These are phyloP conservation scores for Dyspetes luteomarginatus DNA, from an alignment of 2,888 invertebrate species.

Conservation along the genomic window DNA sequence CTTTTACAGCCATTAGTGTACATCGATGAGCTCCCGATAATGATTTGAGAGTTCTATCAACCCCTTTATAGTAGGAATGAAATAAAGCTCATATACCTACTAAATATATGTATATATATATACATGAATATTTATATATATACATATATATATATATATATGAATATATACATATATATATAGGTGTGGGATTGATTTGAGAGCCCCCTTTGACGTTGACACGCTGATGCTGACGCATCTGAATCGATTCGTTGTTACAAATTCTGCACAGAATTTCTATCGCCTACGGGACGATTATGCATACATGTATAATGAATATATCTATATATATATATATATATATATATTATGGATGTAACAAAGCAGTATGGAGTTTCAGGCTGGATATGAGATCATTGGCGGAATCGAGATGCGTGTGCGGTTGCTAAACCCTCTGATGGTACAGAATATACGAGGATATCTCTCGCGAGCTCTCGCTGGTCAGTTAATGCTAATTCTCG, in stretches of 20 bases:
- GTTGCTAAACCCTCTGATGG: too few species aligned
- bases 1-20: too few species aligned
- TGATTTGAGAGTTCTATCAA: too few species aligned
- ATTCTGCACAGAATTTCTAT: background rate
- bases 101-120: too few species aligned
- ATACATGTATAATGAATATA: too few species aligned
- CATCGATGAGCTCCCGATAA: too few species aligned
- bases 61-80: too few species aligned
- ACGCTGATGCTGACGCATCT: background rate
- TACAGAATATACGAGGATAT: conserved; percentile 14
- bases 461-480: conserved; percentile 13
- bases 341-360: background rate
- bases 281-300: too few species aligned
- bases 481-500: conserved; percentile 57
- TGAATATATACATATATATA: background rate
- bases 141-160: background rate
- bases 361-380: conserved; percentile 16
- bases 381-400: conserved; percentile 53
- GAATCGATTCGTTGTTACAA: background rate
- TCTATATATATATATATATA: background rate
- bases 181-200: too few species aligned
- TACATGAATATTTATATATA: too few species aligned
- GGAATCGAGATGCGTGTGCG: conserved; percentile 46
- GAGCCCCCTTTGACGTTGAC: background rate
- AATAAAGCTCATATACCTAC: too few species aligned